Base-by-base conservation (phyloP, 2,113 vertebrate species). In the Nicator chloris region DNA sequence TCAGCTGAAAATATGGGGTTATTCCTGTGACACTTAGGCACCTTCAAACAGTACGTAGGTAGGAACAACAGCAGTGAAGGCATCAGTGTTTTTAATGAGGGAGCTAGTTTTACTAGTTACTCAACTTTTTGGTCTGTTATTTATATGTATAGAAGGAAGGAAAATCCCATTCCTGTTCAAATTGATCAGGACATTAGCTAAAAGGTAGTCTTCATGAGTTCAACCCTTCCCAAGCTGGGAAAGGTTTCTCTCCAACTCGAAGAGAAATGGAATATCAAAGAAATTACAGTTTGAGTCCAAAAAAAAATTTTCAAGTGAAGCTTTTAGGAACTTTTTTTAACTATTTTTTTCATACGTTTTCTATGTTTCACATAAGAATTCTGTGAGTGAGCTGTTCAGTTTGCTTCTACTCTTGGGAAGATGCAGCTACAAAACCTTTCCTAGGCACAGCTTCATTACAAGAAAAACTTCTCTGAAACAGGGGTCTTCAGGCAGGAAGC, bases 1-100 rank as follows among this genome's bases (percentile, higher is more conserved):
- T 27, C 11, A 63, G 30, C 27, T 64, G 24, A 68, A 86, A 76
- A 39, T 47, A 35, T 9, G 31, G 26, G 1, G 27, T 6, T 59
- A 23, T 76, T 90, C n/a, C 39, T 75, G 51, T 68, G 56, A 45
- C 20, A 30, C 6, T 63, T 47, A 53, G 6, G 14, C 24, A 68
- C 8, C 4, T 60, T 56, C 35, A 64, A 56, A 63, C 19, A 20
- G 12, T 45, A 50, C 0, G 0, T n/a, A 40, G 10, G 13, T 30
- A 80, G 15, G 26, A 79, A 57, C 13, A 82, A 21, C 33, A 53
- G 26, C 33, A 45, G 11, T 15, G 30, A 27, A 37, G 15, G 2
- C 27, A 51, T 30, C 26, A 54, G 3, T 4, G 50, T 30, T 11
- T 26, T 49, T 66, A 59, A 54, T n/a, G n/a, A 75, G 18, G 6